Percentiles rank a stretch among this genome's conserved stretches.
phyloP scores from a whole-genome alignment of 2,113 vertebrate genomes.

The Thamnaconus septentrionalis region DNA sequence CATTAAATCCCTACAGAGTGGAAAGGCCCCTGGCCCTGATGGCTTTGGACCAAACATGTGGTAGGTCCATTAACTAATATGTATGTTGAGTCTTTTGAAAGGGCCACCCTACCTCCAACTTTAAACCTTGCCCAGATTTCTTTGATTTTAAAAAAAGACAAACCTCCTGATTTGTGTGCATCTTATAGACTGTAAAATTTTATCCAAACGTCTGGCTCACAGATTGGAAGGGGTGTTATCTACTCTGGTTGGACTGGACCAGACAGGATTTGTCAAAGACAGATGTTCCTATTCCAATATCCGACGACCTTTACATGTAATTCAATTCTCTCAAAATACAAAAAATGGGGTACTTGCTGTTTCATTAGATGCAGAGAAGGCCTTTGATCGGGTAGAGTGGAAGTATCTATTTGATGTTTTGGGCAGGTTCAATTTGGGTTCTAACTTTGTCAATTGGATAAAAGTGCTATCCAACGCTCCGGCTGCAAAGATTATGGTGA shows the following conservation, averaged over 20 bases:
- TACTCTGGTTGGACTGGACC: background rate
- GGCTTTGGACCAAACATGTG: background rate
- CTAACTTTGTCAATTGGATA: background rate
- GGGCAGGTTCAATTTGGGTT: background rate
- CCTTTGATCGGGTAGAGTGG: background rate
- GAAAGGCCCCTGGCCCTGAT: too few species aligned
- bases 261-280: background rate
- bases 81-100: too few species aligned
- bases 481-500: background rate
- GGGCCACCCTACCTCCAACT: too few species aligned
- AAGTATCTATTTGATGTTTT: conserved; percentile 1
- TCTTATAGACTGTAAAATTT: background rate
- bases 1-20: too few species aligned
- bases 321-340: too few species aligned
- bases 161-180: background rate
- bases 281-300: background rate
- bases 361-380: background rate
- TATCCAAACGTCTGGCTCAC: background rate
- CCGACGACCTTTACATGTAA: too few species aligned
- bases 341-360: background rate
- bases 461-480: background rate
- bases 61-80: too few species aligned
- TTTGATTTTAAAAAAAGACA: too few species aligned
- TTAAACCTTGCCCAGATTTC: too few species aligned
- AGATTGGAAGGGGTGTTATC: background rate